Evolutionary conservation across 2,113 vertebrate species (phyloP), one percentile per base, ranked within the genome.

Genomic region (Alectura lathami): DNA sequence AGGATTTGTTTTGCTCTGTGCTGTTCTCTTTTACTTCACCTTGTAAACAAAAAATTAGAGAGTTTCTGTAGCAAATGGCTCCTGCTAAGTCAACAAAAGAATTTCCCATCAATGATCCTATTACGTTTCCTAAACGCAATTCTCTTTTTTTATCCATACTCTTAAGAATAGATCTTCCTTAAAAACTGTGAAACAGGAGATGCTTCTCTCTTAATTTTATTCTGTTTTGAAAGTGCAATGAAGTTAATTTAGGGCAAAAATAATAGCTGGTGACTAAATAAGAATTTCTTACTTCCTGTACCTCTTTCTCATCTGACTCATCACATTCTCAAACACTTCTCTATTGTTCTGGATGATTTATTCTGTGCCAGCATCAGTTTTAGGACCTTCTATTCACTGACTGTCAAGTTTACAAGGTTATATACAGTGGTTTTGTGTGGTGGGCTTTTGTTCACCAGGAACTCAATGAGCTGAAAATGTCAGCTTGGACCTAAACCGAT

Each of bases 401-500:
- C 26, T 82, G 77, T n/a, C 70, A 81, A 84, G 76, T 77, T 94
- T 88, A 78, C 62, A 96, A 88, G 75, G 70, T 93, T 81, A 81
- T 3, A n/a, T 87, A 57, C 45, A 60, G 45, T 54, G 40, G 13
- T 57, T 93, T 91, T 89, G 53, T 90, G 73, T 24, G 18, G 80
- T 88, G 54, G 79, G 57, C 0, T 0, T 70, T 21, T 69, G 60
- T 87, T 54, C 80, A 76, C 64, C 38, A 66, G 84, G 73, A 86
- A 95, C 20, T 66, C 76, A 56, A 50, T 72, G 89, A 94, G 50
- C 60, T 95, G 73, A 80, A 89, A 94, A 88, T 81, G 73, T 97
- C 80, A 87, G 17, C 48, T 85, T 93, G 86, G 91, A 91, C 85
- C 82, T 96, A 93, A 94, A 94, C 57, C 84, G 93, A 56, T 92